Conservation (phyloP, 2,113 vertebrate genomes). For the Odontesthes bonariensis region DNA sequence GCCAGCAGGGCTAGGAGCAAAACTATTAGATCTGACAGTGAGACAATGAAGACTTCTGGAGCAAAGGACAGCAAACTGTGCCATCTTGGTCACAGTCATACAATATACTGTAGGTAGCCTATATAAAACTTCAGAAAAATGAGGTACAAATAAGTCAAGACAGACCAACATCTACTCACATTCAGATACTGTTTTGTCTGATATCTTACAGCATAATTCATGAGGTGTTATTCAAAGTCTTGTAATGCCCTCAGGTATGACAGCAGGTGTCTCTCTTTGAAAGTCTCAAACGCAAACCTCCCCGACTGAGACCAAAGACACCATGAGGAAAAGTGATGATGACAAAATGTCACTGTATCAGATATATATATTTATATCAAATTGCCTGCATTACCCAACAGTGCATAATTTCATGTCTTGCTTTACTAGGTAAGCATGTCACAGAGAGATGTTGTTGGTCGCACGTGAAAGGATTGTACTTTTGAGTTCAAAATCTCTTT, state of each 20-base stretch:
- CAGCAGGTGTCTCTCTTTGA: conserved; percentile 39
- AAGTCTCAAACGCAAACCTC: conserved; percentile 10
- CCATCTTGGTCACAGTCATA: neutral
- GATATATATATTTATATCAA: conserved; percentile 8
- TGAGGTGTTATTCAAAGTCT: conserved; percentile 1
- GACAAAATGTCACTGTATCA: neutral
- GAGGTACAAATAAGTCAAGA: neutral
- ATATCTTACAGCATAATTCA: conserved; percentile 28
- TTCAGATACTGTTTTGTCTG: conserved; percentile 3
- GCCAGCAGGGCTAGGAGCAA: neutral
- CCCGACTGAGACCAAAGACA: conserved; percentile 7
- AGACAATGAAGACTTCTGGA: neutral
- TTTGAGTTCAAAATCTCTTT: conserved; percentile 14
- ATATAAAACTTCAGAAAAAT: neutral
- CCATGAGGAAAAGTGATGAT: conserved; percentile 1
- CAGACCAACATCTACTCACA: conserved; percentile 3
- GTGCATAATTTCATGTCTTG: neutral
- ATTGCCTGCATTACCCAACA: neutral
- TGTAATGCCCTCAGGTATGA: conserved; percentile 15
- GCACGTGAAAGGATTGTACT: neutral
- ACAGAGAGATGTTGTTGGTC: neutral
- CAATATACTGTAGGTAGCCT: neutral
- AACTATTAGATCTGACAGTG: neutral
- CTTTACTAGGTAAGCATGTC: neutral
- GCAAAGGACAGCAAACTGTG: neutral